Percentiles rank a stretch among this genome's conserved stretches.
Conservation (phyloP, 2,888 invertebrate genomes). For the Candidula unifasciata region DNA sequence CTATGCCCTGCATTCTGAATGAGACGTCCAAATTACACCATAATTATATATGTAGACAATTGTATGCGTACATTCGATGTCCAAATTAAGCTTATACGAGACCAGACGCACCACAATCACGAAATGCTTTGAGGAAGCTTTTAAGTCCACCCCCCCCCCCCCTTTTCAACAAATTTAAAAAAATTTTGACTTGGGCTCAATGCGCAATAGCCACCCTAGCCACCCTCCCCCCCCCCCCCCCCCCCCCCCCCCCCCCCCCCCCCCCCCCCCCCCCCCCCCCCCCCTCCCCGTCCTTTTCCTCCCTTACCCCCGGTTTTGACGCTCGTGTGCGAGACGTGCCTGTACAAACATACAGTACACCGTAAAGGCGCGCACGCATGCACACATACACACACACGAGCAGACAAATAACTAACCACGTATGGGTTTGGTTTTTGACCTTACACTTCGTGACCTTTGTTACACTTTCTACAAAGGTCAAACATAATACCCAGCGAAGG, state of each 20-base stretch:
- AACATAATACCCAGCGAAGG: background rate
- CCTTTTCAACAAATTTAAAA: no score
- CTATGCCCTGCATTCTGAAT: no score
- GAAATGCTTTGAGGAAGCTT: no score
- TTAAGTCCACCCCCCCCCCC: no score
- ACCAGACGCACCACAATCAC: no score
- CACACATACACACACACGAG: background rate
- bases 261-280: background rate
- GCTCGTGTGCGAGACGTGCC: background rate
- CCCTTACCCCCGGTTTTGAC: background rate
- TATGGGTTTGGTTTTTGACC: no score
- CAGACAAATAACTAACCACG: no score
- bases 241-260: conserved; percentile 13
- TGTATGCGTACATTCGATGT: no score
- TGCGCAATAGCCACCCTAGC: background rate
- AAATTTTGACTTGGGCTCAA: no score
- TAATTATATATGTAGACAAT: no score
- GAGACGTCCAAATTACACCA: no score
- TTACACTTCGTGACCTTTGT: background rate
- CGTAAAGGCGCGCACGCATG: background rate
- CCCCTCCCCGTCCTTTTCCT: conserved; percentile 16
- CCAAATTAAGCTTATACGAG: no score
- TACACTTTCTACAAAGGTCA: background rate
- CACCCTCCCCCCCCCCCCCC: background rate
- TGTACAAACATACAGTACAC: background rate